These are phyloP conservation scores for Tetraodon nigroviridis DNA, from an alignment of 2,113 vertebrate genomes.

Conservation along the genomic window DNA sequence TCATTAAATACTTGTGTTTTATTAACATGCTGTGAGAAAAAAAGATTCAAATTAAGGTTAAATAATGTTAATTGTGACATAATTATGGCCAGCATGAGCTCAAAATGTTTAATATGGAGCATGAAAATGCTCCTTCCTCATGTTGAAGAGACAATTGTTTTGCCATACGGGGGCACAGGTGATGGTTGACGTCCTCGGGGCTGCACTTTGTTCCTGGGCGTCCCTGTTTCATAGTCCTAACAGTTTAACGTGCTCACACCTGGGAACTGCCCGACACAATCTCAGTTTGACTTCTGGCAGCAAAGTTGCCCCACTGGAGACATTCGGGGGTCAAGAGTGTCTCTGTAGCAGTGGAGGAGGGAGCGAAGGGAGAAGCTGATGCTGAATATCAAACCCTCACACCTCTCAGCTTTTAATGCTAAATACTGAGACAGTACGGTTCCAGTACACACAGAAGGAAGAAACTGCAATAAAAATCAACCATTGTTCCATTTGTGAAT, in stretches of 20 bases:
- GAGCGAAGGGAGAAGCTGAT: slow-evolving; percentile 6
- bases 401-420: neutral
- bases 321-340: slow-evolving; percentile 19
- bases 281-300: slow-evolving; percentile 37
- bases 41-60: too few species aligned
- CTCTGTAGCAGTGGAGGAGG: slow-evolving; percentile 31
- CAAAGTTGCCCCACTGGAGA: slow-evolving; percentile 29
- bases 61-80: too few species aligned
- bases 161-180: neutral
- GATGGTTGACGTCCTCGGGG: neutral
- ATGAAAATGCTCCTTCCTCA: neutral
- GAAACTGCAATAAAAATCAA: too few species aligned
- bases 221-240: slow-evolving; percentile 31
- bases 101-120: neutral
- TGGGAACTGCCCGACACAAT: slow-evolving; percentile 47
- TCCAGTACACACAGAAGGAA: too few species aligned
- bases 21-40: neutral
- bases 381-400: slow-evolving; percentile 3
- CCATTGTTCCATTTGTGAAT: too few species aligned
- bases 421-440: neutral
- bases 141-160: neutral
- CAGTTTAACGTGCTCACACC: slow-evolving; percentile 31
- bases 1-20: slow-evolving; percentile 25
- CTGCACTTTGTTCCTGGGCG: neutral
- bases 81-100: too few species aligned